Evolutionary conservation across 2,797 vertebrate species (phyloP).

Genomic region (Hoplostethus atlanticus): DNA sequence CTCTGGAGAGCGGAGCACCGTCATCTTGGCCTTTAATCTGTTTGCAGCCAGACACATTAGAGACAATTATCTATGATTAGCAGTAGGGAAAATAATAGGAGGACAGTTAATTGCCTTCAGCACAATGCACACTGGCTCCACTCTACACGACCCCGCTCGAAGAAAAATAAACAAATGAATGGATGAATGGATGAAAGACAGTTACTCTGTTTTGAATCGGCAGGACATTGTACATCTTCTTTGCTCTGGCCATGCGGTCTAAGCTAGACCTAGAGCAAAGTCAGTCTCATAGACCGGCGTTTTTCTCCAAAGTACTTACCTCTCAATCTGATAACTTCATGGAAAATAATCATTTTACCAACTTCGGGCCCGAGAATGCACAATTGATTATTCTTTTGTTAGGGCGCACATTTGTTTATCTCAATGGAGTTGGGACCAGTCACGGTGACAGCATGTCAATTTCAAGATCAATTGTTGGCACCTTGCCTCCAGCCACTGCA

Average conservation of each 20-base stretch:
- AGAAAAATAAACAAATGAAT: background rate
- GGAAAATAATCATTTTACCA: constrained; percentile 73
- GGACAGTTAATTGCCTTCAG: background rate
- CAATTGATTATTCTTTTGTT: constrained; percentile 79
- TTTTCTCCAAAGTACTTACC: constrained; percentile 26
- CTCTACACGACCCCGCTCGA: background rate
- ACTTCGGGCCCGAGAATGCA: constrained; percentile 54
- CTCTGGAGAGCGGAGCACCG: constrained; percentile 26
- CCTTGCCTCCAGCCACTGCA: constrained; percentile 81
- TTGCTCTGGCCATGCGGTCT: too few species aligned
- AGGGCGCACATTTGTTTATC: constrained; percentile 83
- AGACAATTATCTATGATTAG: constrained; percentile 37
- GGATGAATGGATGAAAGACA: background rate
- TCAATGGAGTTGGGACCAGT: constrained; percentile 77
- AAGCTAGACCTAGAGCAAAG: background rate
- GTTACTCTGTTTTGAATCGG: background rate
- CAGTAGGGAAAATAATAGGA: constrained; percentile 18
- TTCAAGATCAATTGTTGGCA: constrained; percentile 85
- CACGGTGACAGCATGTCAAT: constrained; percentile 85
- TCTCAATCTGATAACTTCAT: constrained; percentile 68
- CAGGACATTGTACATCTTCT: background rate
- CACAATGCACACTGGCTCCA: background rate
- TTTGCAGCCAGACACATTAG: constrained; percentile 29
- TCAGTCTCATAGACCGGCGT: background rate
- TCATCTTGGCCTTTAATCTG: constrained; percentile 55